Conservation (phyloP, 92 coral and sea anemone species). For the Phenganax marumi region DNA sequence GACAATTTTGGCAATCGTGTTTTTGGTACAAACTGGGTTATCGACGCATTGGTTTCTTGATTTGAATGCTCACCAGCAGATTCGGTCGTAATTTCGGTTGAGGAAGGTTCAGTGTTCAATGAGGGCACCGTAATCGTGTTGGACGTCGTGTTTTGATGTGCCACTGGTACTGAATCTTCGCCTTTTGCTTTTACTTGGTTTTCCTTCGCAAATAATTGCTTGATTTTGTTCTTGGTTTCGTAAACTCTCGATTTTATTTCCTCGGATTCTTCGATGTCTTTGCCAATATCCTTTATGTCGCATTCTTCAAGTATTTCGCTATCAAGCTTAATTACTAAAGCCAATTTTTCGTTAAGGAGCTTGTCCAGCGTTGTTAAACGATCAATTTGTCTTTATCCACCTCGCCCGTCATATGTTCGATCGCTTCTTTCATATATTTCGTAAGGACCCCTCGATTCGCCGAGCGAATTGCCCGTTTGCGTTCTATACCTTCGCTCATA, state of each 20-base stretch:
- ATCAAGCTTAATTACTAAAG: slow-evolving; percentile 24
- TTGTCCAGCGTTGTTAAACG: slow-evolving; percentile 26
- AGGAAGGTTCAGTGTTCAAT: neutral
- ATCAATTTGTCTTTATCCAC: slow-evolving; percentile 12
- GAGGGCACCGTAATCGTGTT: neutral
- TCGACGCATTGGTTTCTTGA: slow-evolving; percentile 1
- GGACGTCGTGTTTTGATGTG: neutral
- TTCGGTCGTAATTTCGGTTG: slow-evolving; percentile 4
- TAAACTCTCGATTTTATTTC: slow-evolving; percentile 33
- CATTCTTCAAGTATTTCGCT: slow-evolving; percentile 23
- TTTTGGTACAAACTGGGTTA: slow-evolving; percentile 8
- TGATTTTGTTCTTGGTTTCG: slow-evolving; percentile 5
- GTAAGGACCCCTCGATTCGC: slow-evolving; percentile 31
- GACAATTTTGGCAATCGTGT: slow-evolving; percentile 25
- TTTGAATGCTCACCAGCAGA: neutral
- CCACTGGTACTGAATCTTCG: neutral
- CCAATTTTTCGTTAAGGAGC: slow-evolving; percentile 28
- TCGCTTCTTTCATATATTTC: slow-evolving; percentile 18
- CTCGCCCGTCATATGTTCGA: neutral
- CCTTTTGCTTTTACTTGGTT: neutral
- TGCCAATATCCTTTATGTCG: slow-evolving; percentile 18
- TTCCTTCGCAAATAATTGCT: neutral
- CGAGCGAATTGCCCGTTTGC: slow-evolving; percentile 13
- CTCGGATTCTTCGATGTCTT: slow-evolving; percentile 29
- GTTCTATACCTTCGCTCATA: slow-evolving; percentile 17